Evolutionary conservation across 2,888 invertebrate species (phyloP).

Genomic region (Yponomeuta evonymella): DNA sequence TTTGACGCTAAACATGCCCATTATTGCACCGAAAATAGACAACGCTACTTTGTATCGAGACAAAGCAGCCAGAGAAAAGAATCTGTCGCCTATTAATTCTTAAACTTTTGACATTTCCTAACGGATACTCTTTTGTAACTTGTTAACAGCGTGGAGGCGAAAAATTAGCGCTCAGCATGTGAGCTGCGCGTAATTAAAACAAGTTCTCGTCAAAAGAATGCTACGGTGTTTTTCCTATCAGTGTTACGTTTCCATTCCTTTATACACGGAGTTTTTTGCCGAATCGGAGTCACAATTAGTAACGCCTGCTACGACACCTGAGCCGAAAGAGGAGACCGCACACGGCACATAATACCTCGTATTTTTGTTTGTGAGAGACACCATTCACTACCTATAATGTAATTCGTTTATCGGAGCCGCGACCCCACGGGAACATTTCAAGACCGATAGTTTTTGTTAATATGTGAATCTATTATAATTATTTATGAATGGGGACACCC

Average conservation of each 20-base stretch:
- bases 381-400: slow-evolving; percentile 62
- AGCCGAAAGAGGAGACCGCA: slow-evolving; percentile 63
- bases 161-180: slow-evolving; percentile 64
- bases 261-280: slow-evolving; percentile 40
- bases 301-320: slow-evolving; percentile 65
- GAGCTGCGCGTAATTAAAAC: slow-evolving; percentile 37
- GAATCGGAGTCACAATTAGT: slow-evolving; percentile 57
- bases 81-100: slow-evolving; percentile 66
- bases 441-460: slow-evolving; percentile 52
- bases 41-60: slow-evolving; percentile 64
- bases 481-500: slow-evolving; percentile 46
- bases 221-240: slow-evolving; percentile 40
- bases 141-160: slow-evolving; percentile 51
- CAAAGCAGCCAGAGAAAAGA: slow-evolving; percentile 63
- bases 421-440: slow-evolving; percentile 58
- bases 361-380: slow-evolving; percentile 58
- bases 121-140: slow-evolving; percentile 57
- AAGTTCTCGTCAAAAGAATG: slow-evolving; percentile 38
- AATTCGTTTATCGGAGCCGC: slow-evolving; percentile 45
- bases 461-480: slow-evolving; percentile 54
- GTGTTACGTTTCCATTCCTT: slow-evolving; percentile 49
- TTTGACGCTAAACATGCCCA: slow-evolving; percentile 70
- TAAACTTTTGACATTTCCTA: slow-evolving; percentile 66
- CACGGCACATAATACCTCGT: slow-evolving; percentile 54
- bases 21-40: slow-evolving; percentile 68